Percentiles rank a stretch among this genome's conserved stretches.
phyloP scores from a whole-genome alignment of 2,797 vertebrate species.

The Ficedula albicollis region DNA sequence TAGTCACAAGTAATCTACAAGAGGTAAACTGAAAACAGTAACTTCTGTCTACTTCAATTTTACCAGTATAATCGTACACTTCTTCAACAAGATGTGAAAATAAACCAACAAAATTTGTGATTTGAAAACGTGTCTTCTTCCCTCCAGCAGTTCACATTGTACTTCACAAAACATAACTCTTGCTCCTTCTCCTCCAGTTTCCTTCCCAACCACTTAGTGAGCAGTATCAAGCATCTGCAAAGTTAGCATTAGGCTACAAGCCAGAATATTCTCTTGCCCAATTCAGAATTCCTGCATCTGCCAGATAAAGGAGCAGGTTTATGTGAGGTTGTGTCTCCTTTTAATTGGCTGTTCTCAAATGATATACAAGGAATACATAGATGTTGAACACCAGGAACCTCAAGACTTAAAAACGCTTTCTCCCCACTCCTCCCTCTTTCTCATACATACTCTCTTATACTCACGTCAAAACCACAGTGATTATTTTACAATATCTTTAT shows the following conservation, averaged over 20 bases:
- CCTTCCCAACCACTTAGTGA: background rate
- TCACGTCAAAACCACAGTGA: background rate
- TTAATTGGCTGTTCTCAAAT: background rate
- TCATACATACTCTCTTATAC: background rate
- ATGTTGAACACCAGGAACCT: background rate
- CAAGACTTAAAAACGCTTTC: background rate
- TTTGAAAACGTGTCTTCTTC: background rate
- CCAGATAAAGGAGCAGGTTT: background rate
- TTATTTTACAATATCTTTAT: background rate
- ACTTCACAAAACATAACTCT: background rate
- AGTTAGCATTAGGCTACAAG: background rate
- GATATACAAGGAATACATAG: background rate
- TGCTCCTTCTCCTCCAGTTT: background rate
- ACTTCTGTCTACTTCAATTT: background rate
- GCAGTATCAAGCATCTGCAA: background rate
- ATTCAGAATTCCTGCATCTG: background rate
- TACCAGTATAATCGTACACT: background rate
- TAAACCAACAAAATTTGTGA: background rate
- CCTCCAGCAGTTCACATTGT: background rate
- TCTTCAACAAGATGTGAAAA: background rate
- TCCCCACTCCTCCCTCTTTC: background rate
- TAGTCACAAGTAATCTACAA: background rate
- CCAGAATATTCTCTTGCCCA: background rate
- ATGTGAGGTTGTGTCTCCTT: background rate
- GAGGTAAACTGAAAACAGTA: background rate